Evolutionary conservation across 2,888 invertebrate species (phyloP).

Genomic region (Leptopilina myrica): DNA sequence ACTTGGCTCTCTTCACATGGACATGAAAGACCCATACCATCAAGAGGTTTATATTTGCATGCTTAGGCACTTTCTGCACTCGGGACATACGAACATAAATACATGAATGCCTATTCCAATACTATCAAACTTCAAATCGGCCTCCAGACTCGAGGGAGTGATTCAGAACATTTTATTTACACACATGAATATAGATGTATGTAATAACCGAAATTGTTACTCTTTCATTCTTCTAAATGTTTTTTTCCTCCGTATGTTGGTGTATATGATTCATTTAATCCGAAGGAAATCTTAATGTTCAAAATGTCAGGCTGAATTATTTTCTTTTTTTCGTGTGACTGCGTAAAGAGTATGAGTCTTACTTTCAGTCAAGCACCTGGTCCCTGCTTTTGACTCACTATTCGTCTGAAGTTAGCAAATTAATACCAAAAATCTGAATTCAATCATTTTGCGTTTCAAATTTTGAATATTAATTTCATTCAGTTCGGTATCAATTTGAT

Average conservation of each 20-base stretch:
- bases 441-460: too few relatives aligned
- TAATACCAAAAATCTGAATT: too few relatives aligned
- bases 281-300: too few relatives aligned
- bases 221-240: background rate
- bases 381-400: too few relatives aligned
- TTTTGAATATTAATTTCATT: too few relatives aligned
- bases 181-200: background rate
- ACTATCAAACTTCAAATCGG: constrained; percentile 10
- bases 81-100: constrained; percentile 9
- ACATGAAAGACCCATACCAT: background rate
- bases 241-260: background rate
- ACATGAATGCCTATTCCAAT: constrained; percentile 23
- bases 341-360: too few relatives aligned
- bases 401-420: too few relatives aligned
- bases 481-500: too few relatives aligned
- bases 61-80: constrained; percentile 40
- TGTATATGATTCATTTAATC: too few relatives aligned
- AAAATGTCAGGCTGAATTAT: too few relatives aligned
- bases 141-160: constrained; percentile 37
- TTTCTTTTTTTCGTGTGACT: too few relatives aligned
- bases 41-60: constrained; percentile 22
- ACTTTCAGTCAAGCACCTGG: too few relatives aligned
- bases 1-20: background rate
- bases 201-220: background rate
- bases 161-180: constrained; percentile 40